Conservation (phyloP, 2,797 vertebrate species). For the Clamator glandarius region DNA sequence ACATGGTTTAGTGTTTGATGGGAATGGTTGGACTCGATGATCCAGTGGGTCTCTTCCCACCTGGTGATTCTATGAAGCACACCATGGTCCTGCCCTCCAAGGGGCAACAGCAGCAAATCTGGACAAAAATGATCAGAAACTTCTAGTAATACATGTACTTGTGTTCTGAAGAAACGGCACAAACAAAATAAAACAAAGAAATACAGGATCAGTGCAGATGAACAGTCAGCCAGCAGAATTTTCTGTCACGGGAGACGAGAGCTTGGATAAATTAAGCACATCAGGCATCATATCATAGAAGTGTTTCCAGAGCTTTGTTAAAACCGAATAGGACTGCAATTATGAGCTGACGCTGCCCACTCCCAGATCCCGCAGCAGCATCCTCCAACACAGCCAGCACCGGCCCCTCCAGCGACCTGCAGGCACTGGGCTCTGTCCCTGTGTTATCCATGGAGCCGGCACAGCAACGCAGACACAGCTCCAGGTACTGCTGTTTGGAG, state of each 20-base stretch:
- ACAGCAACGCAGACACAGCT: background rate
- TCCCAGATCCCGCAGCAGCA: fast-evolving
- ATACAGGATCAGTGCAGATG: background rate
- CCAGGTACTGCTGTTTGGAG: background rate
- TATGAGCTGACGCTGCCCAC: background rate
- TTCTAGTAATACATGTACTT: background rate
- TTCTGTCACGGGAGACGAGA: background rate
- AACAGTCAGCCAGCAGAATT: background rate
- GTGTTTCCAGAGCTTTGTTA: background rate
- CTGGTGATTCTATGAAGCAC: no score
- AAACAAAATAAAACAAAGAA: background rate
- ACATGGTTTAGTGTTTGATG: no score
- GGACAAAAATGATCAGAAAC: background rate
- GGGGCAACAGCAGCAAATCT: background rate
- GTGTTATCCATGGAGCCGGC: background rate
- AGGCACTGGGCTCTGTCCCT: background rate
- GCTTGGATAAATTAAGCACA: background rate
- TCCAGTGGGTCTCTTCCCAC: no score
- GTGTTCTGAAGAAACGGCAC: background rate
- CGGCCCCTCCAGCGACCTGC: background rate
- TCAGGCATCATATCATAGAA: background rate
- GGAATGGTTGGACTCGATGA: no score
- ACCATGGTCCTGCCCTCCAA: background rate
- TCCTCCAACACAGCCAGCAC: fast-evolving
- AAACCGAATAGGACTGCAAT: background rate